Percentiles rank a stretch among this genome's conserved stretches.
These are phyloP conservation scores for Lasioglossum villosulum DNA, from an alignment of 2,888 invertebrate genomes.

Conservation along the genomic window DNA sequence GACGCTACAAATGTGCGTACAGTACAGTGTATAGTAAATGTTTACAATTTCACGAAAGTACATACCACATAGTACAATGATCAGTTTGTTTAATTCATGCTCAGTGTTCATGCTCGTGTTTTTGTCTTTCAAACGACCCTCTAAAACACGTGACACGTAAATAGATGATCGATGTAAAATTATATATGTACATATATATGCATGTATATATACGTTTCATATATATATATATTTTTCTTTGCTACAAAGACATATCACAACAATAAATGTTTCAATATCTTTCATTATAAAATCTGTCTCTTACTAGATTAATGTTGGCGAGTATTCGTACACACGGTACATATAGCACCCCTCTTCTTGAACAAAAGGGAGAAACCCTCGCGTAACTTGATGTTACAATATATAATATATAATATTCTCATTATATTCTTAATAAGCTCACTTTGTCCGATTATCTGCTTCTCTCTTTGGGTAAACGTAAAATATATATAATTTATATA, in stretches of 20 bases:
- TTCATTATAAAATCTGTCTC: conserved; percentile 75
- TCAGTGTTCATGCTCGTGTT: conserved; percentile 30
- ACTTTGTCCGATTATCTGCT: conserved; percentile 68
- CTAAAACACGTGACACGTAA: conserved; percentile 46
- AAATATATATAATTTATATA: conserved; percentile 72
- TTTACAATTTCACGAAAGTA: conserved; percentile 73
- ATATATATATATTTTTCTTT: conserved; percentile 63
- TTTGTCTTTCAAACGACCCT: conserved; percentile 13
- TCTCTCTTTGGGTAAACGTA: conserved; percentile 83
- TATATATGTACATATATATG: conserved; percentile 52
- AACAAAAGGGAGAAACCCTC: conserved; percentile 66
- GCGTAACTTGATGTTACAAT: conserved; percentile 69
- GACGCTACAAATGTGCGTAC: conserved; percentile 75
- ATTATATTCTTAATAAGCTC: conserved; percentile 75
- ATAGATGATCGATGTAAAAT: conserved; percentile 71
- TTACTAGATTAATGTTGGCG: conserved; percentile 70
- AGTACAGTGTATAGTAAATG: conserved; percentile 72
- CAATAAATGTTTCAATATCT: conserved; percentile 71
- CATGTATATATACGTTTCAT: conserved; percentile 35
- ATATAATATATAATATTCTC: conserved; percentile 67
- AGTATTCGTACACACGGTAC: conserved; percentile 70
- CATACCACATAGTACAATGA: conserved; percentile 72
- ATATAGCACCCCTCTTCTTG: conserved; percentile 70
- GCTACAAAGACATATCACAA: conserved; percentile 73
- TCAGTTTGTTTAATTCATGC: conserved; percentile 53